phyloP scores from a whole-genome alignment of 2,113 vertebrate genomes.

The Gobius niger region DNA sequence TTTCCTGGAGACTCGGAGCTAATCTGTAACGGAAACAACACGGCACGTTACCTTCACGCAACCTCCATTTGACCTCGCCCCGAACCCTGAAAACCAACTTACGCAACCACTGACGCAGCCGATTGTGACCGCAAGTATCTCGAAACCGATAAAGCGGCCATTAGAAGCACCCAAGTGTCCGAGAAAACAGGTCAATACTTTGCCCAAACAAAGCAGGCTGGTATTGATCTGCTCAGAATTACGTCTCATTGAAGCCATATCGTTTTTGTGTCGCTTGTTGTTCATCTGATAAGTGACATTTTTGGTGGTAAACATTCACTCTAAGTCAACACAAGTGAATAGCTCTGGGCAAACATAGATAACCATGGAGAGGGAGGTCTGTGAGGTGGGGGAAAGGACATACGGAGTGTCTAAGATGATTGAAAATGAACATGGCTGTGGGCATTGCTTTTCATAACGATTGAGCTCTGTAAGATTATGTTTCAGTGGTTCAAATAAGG shows the following conservation, averaged over 20 bases:
- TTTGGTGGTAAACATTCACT: slow-evolving; percentile 64
- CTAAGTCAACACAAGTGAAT: slow-evolving; percentile 55
- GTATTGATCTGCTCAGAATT: slow-evolving; percentile 30
- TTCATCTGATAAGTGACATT: slow-evolving; percentile 43
- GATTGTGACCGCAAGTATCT: background rate
- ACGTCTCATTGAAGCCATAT: slow-evolving; percentile 5
- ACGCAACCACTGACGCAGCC: background rate
- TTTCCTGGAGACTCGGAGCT: background rate
- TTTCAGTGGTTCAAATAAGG: no score
- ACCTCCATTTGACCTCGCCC: background rate
- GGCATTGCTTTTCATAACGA: no score
- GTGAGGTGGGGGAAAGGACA: no score
- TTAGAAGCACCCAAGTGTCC: slow-evolving; percentile 4
- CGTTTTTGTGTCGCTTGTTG: slow-evolving; percentile 49
- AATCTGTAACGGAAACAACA: slow-evolving; percentile 4
- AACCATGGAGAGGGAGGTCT: no score
- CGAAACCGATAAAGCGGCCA: background rate
- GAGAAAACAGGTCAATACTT: slow-evolving; percentile 48
- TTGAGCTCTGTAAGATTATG: no score
- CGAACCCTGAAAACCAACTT: background rate
- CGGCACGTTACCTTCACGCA: background rate
- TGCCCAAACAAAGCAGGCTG: background rate
- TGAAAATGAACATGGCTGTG: no score
- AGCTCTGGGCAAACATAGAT: slow-evolving; percentile 40
- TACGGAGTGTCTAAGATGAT: no score